These are phyloP conservation scores for Formica exsecta DNA, from an alignment of 1,140 invertebrate genomes.

Conservation along the genomic window DNA sequence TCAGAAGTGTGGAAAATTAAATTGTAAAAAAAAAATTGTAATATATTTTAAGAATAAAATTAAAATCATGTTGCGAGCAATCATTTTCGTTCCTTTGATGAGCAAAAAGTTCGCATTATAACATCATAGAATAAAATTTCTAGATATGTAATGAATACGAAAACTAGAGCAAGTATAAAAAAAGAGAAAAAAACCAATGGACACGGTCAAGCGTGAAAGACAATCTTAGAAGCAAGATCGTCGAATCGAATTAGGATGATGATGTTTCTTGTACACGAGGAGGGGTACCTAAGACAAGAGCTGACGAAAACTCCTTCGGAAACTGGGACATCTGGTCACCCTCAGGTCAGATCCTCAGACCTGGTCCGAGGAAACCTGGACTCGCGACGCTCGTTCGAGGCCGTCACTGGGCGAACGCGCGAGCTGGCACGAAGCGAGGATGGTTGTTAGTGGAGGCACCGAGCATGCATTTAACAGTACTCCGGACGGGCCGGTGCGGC, in stretches of 20 bases:
- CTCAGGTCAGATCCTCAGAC: slow-evolving; percentile 33
- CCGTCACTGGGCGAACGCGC: slow-evolving; percentile 66
- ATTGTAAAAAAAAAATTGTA: neutral
- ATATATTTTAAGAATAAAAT: neutral
- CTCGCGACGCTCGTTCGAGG: slow-evolving; percentile 73
- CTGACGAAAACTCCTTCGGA: neutral
- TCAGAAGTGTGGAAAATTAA: neutral
- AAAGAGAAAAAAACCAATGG: neutral
- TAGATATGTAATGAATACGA: neutral
- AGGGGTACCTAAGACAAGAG: neutral
- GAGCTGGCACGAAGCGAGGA: slow-evolving; percentile 73
- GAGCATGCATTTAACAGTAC: slow-evolving; percentile 86
- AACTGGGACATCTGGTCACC: slow-evolving; percentile 39
- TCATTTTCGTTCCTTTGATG: neutral
- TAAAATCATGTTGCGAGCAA: neutral
- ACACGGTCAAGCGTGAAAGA: slow-evolving; percentile 40
- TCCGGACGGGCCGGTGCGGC: slow-evolving; percentile 79
- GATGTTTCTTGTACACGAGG: neutral
- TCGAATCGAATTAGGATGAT: slow-evolving; percentile 22
- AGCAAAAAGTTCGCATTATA: neutral
- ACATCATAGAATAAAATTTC: neutral
- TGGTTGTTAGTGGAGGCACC: slow-evolving; percentile 85
- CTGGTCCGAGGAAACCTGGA: slow-evolving; percentile 46
- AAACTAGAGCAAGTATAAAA: neutral
- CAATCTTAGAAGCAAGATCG: neutral